Evolutionary conservation across 2,797 vertebrate genomes (phyloP).

Genomic region (Peromyscus attwateri): DNA sequence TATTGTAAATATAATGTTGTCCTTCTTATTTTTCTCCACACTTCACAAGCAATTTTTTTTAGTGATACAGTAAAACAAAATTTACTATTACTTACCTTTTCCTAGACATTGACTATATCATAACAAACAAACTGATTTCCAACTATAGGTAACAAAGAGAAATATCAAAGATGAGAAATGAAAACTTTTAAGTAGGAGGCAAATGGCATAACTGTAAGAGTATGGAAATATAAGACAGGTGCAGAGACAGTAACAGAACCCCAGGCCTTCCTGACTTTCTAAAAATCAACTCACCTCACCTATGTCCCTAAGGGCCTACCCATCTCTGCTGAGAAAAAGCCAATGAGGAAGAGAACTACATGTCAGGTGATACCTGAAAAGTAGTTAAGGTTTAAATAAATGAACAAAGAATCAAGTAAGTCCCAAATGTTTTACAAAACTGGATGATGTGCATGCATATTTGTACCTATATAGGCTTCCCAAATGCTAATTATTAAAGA

Average conservation of each 20-base stretch:
- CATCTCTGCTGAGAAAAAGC: not conserved
- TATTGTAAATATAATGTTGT: not conserved
- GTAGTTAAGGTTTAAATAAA: conserved; percentile 32
- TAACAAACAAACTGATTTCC: not conserved
- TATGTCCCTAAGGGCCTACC: not conserved
- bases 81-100: not conserved
- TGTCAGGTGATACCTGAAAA: not conserved
- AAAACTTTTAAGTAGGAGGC: not conserved
- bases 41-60: not conserved
- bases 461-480: not conserved
- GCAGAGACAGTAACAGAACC: not conserved
- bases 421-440: not conserved
- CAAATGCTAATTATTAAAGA: conserved; percentile 50
- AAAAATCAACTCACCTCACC: not conserved
- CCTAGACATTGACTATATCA: not conserved
- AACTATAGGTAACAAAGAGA: not conserved
- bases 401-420: conserved; percentile 49
- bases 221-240: conserved; percentile 39
- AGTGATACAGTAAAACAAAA: conserved; percentile 20
- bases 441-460: not conserved
- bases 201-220: not conserved
- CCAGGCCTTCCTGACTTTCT: conserved; percentile 23
- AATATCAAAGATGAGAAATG: not conserved
- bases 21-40: not conserved
- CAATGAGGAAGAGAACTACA: not conserved